These are phyloP conservation scores for Scyliorhinus canicula DNA, from an alignment of 2,797 vertebrate species.

Conservation along the genomic window DNA sequence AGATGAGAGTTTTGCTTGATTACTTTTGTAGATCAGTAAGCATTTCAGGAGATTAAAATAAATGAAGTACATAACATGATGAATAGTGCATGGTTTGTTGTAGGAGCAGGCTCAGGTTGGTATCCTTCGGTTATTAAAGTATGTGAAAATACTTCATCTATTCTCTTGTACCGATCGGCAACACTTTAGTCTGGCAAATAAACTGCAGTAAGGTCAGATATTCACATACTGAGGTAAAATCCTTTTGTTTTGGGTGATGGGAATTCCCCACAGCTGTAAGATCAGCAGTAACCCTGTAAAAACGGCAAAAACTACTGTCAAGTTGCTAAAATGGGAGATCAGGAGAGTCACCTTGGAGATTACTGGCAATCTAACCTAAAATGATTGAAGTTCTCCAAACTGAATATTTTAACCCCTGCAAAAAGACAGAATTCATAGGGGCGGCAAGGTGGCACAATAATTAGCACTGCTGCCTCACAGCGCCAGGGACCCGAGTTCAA, in stretches of 20 bases:
- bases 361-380: not conserved
- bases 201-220: not conserved
- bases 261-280: not conserved
- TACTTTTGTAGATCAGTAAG: not conserved
- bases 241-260: not conserved
- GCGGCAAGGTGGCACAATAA: too few relatives aligned
- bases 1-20: not conserved
- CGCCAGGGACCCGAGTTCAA: too few relatives aligned
- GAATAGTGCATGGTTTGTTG: not conserved
- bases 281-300: not conserved
- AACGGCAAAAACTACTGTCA: too few relatives aligned
- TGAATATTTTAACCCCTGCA: not conserved
- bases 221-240: not conserved
- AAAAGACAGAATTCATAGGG: not conserved
- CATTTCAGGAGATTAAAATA: slow-evolving; percentile 1
- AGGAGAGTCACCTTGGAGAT: too few relatives aligned
- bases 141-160: not conserved
- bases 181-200: not conserved
- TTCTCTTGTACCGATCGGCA: not conserved
- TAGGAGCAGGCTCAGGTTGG: not conserved
- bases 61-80: not conserved
- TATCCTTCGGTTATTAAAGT: not conserved
- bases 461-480: too few relatives aligned
- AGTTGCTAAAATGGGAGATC: not conserved
- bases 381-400: not conserved